These are phyloP conservation scores for Siniperca knerii DNA, from an alignment of 2,113 vertebrate genomes.

Conservation along the genomic window DNA sequence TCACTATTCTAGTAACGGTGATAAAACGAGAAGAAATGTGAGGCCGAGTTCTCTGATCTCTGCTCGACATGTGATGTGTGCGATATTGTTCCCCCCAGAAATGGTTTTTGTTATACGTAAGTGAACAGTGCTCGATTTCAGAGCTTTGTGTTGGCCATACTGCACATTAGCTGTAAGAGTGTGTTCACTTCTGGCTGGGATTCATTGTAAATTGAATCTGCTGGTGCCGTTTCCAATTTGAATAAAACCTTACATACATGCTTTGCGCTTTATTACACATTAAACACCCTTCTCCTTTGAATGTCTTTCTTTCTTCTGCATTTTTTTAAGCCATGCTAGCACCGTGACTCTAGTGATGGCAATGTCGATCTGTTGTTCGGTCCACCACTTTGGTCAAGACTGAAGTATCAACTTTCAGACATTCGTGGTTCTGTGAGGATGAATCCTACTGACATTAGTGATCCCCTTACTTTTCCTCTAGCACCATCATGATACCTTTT, in stretches of 20 bases:
- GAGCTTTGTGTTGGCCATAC: neutral
- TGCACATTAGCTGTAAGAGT: neutral
- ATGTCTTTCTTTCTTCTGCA: neutral
- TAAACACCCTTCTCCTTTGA: neutral
- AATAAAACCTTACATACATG: neutral
- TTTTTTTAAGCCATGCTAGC: neutral
- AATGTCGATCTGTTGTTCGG: too few relatives aligned
- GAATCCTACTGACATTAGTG: too few relatives aligned
- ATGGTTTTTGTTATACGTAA: constrained; percentile 15
- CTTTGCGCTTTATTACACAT: neutral
- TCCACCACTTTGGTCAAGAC: neutral
- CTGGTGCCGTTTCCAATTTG: neutral
- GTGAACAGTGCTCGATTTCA: constrained; percentile 12
- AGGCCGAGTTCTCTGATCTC: constrained; percentile 6
- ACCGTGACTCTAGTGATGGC: too few relatives aligned
- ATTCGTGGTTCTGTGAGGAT: too few relatives aligned
- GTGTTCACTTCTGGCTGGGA: neutral
- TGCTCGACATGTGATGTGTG: neutral
- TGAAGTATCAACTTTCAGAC: neutral
- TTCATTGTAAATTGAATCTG: constrained; percentile 11
- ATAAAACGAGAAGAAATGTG: constrained; percentile 43
- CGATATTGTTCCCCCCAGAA: neutral
- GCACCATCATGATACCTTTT: too few relatives aligned
- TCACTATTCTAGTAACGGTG: constrained; percentile 52
- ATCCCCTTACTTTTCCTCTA: too few relatives aligned